These are phyloP conservation scores for Podarcis raffonei DNA, from an alignment of 2,113 vertebrate species.

Conservation along the genomic window DNA sequence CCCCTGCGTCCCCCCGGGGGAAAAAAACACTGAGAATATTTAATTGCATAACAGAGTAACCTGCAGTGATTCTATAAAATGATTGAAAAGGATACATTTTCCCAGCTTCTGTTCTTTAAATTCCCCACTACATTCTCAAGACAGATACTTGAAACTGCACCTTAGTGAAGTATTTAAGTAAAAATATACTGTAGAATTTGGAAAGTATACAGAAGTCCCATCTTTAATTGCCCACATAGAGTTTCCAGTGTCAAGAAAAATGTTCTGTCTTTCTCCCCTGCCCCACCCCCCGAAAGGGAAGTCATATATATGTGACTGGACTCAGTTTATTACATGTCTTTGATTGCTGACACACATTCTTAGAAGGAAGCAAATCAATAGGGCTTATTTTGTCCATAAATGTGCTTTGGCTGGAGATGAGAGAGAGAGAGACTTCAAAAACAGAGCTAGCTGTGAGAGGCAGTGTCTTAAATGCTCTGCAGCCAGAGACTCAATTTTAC, in stretches of 20 bases:
- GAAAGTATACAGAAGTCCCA: neutral
- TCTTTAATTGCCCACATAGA: neutral
- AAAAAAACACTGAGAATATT: neutral
- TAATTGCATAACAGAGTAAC: neutral
- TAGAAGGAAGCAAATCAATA: constrained; percentile 5
- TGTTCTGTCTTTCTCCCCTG: neutral
- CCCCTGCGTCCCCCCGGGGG: too few species aligned
- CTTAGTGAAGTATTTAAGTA: neutral
- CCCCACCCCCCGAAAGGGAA: neutral
- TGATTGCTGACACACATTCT: neutral
- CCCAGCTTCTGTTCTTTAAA: neutral
- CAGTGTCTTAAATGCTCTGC: neutral
- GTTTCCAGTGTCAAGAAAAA: neutral
- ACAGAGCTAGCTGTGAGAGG: neutral
- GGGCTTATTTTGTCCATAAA: neutral
- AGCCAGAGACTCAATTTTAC: too few species aligned
- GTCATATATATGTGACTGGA: neutral
- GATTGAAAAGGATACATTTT: neutral
- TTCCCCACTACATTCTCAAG: neutral
- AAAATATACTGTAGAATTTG: neutral
- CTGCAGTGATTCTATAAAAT: neutral
- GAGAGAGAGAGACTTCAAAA: neutral
- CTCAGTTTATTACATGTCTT: neutral
- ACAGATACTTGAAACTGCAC: neutral
- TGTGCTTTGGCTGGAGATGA: neutral